Evolutionary conservation across 2,113 vertebrate species (phyloP).

Genomic region (Rhegmatorhina hoffmannsi): DNA sequence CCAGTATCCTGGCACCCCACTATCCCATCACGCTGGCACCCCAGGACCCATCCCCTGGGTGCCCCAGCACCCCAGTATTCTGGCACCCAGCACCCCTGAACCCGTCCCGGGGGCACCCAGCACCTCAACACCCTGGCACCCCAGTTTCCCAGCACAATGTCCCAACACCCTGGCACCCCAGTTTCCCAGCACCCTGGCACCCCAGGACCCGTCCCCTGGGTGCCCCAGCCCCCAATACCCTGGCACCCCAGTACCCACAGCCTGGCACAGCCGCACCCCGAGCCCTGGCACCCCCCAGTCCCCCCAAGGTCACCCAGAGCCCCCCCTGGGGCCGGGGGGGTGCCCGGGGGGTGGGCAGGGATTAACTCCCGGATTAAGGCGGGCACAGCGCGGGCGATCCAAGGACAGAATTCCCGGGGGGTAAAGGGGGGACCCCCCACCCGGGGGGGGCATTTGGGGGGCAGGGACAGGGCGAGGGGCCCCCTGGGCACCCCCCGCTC

Average conservation of each 20-base stretch:
- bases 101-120: too few species aligned
- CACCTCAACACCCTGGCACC: background rate
- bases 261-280: too few species aligned
- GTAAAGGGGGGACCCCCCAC: background rate
- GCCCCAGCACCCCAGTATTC: too few species aligned
- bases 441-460: background rate
- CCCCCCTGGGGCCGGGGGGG: too few species aligned
- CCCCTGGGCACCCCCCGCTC: background rate
- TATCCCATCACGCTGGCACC: background rate
- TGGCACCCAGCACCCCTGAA: too few species aligned
- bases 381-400: background rate
- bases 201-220: too few species aligned
- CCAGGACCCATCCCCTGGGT: background rate
- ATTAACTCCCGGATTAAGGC: background rate
- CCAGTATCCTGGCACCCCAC: too few species aligned
- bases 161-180: background rate
- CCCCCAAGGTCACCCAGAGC: background rate
- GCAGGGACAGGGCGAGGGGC: background rate
- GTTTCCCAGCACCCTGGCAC: too few species aligned
- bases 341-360: background rate
- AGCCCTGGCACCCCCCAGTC: background rate
- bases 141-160: too few species aligned
- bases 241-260: too few species aligned
- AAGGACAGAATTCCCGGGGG: background rate
- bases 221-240: too few species aligned